Evolutionary conservation across 2,113 vertebrate species (phyloP).

Genomic region (Carassius carassius): DNA sequence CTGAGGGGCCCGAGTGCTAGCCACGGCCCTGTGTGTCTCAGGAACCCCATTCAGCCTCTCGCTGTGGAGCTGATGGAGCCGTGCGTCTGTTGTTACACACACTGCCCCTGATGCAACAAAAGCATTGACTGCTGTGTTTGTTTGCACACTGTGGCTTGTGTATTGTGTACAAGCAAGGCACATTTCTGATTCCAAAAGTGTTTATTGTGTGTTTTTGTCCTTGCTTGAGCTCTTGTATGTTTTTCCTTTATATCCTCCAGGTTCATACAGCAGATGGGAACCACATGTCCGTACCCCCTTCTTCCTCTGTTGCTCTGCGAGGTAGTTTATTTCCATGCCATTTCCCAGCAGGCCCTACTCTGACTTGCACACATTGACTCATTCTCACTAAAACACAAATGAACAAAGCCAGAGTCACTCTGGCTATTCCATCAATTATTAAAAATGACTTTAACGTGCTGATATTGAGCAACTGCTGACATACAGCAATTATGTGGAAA

Average conservation of each 20-base stretch:
- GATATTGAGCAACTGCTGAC: conserved; percentile 8
- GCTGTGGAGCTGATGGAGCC: conserved; percentile 19
- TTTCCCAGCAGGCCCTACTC: conserved; percentile 48
- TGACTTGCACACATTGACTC: conserved; percentile 33
- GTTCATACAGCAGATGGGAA: conserved; percentile 58
- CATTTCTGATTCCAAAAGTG: neutral
- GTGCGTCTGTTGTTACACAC: conserved; percentile 6
- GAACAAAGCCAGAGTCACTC: conserved; percentile 43
- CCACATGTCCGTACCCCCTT: conserved; percentile 48
- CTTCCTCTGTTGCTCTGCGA: conserved; percentile 32
- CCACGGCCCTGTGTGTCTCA: conserved; percentile 53
- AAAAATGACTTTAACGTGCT: neutral
- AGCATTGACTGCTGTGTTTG: conserved; percentile 11
- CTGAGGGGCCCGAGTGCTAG: conserved; percentile 55
- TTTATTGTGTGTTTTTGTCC: conserved; percentile 24
- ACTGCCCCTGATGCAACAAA: conserved; percentile 15
- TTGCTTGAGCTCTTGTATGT: conserved; percentile 41
- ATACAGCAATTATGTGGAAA: neutral
- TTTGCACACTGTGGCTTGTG: neutral
- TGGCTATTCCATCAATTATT: conserved; percentile 39
- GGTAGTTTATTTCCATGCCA: conserved; percentile 33
- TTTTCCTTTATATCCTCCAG: conserved; percentile 45
- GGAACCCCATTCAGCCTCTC: neutral
- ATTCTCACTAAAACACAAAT: conserved; percentile 30
- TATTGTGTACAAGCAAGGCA: neutral